Percentiles rank a stretch among this genome's conserved stretches.
Evolutionary conservation across 2,888 invertebrate genomes (phyloP).

Genomic region (Penaeus monodon): DNA sequence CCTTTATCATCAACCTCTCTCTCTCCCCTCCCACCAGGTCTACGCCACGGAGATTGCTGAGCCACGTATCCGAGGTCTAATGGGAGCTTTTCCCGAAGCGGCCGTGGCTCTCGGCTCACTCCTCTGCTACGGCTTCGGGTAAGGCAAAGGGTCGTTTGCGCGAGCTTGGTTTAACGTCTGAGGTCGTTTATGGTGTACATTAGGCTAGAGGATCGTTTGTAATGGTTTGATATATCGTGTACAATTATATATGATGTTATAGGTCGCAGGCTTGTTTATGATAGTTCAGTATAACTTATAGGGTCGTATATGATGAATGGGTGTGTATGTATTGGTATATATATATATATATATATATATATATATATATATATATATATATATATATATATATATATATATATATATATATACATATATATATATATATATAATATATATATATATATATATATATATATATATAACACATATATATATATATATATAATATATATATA

Average conservation of each 20-base stretch:
- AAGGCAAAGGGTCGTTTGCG: not conserved
- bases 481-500: not conserved
- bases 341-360: too few relatives aligned
- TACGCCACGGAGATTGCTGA: constrained; percentile 64
- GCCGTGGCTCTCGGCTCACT: constrained; percentile 63
- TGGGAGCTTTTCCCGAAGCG: constrained; percentile 64
- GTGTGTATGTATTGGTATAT: too few relatives aligned
- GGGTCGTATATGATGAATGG: too few relatives aligned
- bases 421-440: not conserved
- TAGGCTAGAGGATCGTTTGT: too few relatives aligned
- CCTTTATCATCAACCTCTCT: too few relatives aligned
- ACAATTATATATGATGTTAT: not conserved
- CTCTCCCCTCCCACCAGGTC: constrained; percentile 26
- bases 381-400: not conserved
- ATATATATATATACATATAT: not conserved
- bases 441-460: too few relatives aligned
- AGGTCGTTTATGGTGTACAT: too few relatives aligned
- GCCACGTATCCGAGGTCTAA: constrained; percentile 54
- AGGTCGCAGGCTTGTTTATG: too few relatives aligned
- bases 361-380: not conserved
- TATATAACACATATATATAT: constrained; percentile 3
- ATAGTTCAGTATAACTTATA: too few relatives aligned
- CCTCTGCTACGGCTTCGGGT: constrained; percentile 64
- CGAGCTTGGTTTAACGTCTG: not conserved
- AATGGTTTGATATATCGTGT: too few relatives aligned